Evolutionary conservation across 2,888 invertebrate genomes (phyloP).

Genomic region (Ametastegia equiseti): DNA sequence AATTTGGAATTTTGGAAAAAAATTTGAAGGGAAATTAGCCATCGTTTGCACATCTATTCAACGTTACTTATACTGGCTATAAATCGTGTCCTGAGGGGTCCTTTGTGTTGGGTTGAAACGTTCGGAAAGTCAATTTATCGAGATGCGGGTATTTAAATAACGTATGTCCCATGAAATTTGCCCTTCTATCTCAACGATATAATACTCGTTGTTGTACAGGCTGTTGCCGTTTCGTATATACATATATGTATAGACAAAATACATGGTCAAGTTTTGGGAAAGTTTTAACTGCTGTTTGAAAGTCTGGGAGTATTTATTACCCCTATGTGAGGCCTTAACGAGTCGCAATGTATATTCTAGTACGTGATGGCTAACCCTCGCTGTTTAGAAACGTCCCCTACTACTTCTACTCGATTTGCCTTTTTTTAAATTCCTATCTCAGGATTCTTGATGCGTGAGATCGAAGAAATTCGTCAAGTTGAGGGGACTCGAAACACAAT

Average conservation of each 20-base stretch:
- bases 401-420: background rate
- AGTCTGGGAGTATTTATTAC: constrained; percentile 37
- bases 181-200: background rate
- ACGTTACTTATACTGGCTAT: too few relatives aligned
- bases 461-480: too few relatives aligned
- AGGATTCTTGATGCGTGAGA: too few relatives aligned
- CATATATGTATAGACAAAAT: background rate
- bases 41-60: too few relatives aligned
- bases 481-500: too few relatives aligned
- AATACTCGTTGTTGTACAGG: background rate
- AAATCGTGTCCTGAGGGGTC: background rate
- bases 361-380: constrained; percentile 22
- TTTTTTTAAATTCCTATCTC: background rate
- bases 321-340: constrained; percentile 12
- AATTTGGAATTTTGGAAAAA: too few relatives aligned
- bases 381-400: background rate
- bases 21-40: too few relatives aligned
- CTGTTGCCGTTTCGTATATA: background rate
- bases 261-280: constrained; percentile 20
- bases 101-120: background rate
- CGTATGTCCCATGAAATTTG: too few relatives aligned
- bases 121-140: constrained; percentile 43
- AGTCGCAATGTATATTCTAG: background rate
- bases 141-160: constrained; percentile 39
- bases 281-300: constrained; percentile 43